Base-by-base conservation (phyloP, 2,888 invertebrate species). In the Agriotes lineatus region DNA sequence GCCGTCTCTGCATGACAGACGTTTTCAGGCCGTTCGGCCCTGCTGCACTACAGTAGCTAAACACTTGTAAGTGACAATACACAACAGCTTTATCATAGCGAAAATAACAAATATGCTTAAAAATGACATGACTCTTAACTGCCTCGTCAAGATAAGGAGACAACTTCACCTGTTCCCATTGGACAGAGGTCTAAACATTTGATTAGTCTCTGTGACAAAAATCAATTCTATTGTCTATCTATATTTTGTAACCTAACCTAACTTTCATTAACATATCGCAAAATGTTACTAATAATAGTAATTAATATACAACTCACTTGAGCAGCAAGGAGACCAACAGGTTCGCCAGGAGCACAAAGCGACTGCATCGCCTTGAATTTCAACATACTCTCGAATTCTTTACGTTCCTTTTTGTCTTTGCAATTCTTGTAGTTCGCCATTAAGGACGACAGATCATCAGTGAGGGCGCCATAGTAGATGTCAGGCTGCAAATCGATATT, bases 321-420 rank as follows among this genome's bases (percentile, higher is more conserved):
- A 1, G 99, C 99, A 10, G 99, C 99, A 72, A 99, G 84, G 16
- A 98, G 85, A 1, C 98, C 98, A 0, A 99, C 99, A 0, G 98
- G 94, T 84, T 99, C 99, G 0, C 99, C 99, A 0, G 99, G 96
- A 20, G 90, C 90, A 18, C 92, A 94, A 78, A 95, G 84, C 0
- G 95, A 90, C 72, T 89, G 90, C 82, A 95, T 89, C 57, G 90
- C 89, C 83, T 96, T 96, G 7, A 91, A 85, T 76, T 90, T 90
- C 79, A 97, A 87, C 67, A 95, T 87, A 67, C 93, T 90, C 12
- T 87, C 82, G 65, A 96, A 90, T 52, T 87, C 85, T 0, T 56
- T 64, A 16, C 50, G 61, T 14, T 73, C 61, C 37, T 74, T 72
- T 19, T 75, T 69, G 1, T 39, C 57, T 35, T 57, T 54, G 0